These are phyloP conservation scores for Pterois miles DNA, from an alignment of 2,797 vertebrate species.

Conservation along the genomic window DNA sequence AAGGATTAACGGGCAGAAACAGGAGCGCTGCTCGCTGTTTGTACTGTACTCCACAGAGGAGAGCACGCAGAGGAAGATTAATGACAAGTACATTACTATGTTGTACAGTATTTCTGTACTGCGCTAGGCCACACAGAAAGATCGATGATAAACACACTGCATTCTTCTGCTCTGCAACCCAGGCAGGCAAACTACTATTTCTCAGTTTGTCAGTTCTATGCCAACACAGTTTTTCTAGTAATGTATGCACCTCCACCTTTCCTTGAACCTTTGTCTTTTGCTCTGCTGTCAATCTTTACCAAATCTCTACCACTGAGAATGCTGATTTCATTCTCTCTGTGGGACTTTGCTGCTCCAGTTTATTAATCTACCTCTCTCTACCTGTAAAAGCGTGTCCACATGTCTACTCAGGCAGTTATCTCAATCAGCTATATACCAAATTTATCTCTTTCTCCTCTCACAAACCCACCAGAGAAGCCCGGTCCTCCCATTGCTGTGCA, in stretches of 20 bases:
- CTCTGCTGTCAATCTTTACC: conserved; percentile 53
- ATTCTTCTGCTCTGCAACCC: conserved; percentile 44
- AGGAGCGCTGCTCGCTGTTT: conserved; percentile 18
- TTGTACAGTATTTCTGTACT: conserved; percentile 43
- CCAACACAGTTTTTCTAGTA: conserved; percentile 31
- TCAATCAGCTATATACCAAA: neutral
- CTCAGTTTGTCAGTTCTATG: conserved; percentile 44
- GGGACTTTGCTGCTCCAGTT: conserved; percentile 44
- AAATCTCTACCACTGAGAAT: conserved; percentile 39
- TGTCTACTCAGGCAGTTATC: conserved; percentile 20
- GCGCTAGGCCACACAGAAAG: conserved; percentile 53
- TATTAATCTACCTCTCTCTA: conserved; percentile 18
- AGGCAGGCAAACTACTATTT: conserved; percentile 33
- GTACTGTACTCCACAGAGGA: conserved; percentile 41
- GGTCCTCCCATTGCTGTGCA: conserved; percentile 82
- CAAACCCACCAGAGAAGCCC: conserved; percentile 84
- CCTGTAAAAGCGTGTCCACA: conserved; percentile 16
- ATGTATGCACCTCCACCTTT: conserved; percentile 27
- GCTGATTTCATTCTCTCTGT: conserved; percentile 39
- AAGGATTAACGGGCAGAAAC: conserved; percentile 43
- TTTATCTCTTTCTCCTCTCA: conserved; percentile 3
- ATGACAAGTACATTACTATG: conserved; percentile 58
- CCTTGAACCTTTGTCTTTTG: conserved; percentile 51
- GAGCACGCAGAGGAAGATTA: conserved; percentile 53
- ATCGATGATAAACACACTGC: conserved; percentile 49